Evolutionary conservation across 2,797 vertebrate genomes (phyloP), one percentile per base, ranked within the genome.

Genomic region (Parotocinclus haroldoi): DNA sequence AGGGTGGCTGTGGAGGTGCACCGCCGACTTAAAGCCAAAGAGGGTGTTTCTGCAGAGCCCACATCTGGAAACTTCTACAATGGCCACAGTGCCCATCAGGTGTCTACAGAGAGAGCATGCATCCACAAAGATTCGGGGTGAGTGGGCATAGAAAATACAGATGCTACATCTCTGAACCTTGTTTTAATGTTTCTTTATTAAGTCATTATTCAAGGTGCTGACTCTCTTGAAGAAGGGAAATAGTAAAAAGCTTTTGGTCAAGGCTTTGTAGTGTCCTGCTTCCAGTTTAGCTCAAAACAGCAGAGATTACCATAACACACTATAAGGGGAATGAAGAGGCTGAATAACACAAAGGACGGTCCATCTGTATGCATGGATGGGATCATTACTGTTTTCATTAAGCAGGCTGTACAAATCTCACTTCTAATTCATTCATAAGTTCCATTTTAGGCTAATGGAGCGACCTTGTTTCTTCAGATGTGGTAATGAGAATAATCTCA

Each of bases 21-120:
- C 58, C 86, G 86, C 12, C 78, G 91, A 48, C 81, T 91, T 13
- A 89, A 81, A 54, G 91, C 91, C 18, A 92, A 92, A 63, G 90
- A 91, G 64, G 91, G 90, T 0, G 91, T 92, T 59, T 92, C 91
- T 5, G 91, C 91, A 0, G 91, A 92, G 49, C 91, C 91, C 56
- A 90, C 90, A 1, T 90, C 90, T 0, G 81, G 84, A 1, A 81
- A 87, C 67, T 90, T 89, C 74, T 88, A 81, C 19, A 76, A 71
- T 14, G 79, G 79, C 4, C 74, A 80, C 45, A 83, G 69, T 45
- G 71, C 58, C 46, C 72, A 80, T 42, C 75, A 82, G 14, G 40
- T 58, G 18, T 84, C 84, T 7, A 60, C 64, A 1, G 78, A 82
- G 37, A 86, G 82, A 74, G 62, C 77, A 1, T 62, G 52, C 1